These are phyloP conservation scores for Lycodopsis pacificus DNA, from an alignment of 2,797 vertebrate species.

Conservation along the genomic window DNA sequence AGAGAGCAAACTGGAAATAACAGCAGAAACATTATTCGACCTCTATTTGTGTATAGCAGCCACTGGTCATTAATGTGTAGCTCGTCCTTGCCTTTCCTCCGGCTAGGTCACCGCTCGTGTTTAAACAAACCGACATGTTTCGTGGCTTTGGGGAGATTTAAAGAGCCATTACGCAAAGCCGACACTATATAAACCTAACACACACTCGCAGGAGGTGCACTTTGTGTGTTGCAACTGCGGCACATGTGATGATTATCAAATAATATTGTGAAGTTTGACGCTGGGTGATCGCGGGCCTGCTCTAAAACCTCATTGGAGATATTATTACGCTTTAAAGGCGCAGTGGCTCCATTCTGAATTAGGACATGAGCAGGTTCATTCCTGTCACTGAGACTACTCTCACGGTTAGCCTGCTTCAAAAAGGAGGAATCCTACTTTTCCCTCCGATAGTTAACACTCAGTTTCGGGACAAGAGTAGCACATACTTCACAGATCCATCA, in stretches of 20 bases:
- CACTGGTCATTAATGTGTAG: slow-evolving; percentile 70
- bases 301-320: slow-evolving; percentile 76
- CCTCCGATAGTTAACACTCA: background rate
- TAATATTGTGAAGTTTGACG: slow-evolving; percentile 70
- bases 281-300: slow-evolving; percentile 74
- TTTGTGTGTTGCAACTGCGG: slow-evolving; percentile 10
- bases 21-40: slow-evolving; percentile 4
- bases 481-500: slow-evolving; percentile 5
- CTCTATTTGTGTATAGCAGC: slow-evolving; percentile 45
- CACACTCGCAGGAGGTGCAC: slow-evolving; percentile 36
- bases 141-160: slow-evolving; percentile 57
- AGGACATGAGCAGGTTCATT: slow-evolving; percentile 77
- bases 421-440: slow-evolving; percentile 13
- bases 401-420: slow-evolving; percentile 1
- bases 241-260: slow-evolving; percentile 40
- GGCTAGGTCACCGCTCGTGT: slow-evolving; percentile 82
- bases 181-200: slow-evolving; percentile 38
- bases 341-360: slow-evolving; percentile 78
- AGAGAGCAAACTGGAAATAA: slow-evolving; percentile 14
- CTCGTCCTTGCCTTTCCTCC: slow-evolving; percentile 81
- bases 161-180: slow-evolving; percentile 67
- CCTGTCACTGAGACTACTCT: slow-evolving; percentile 21
- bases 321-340: slow-evolving; percentile 84
- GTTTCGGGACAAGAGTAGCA: background rate
- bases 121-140: slow-evolving; percentile 71